Evolutionary conservation across 2,888 invertebrate species (phyloP), one percentile per base, ranked within the genome.

Genomic region (Platerodrilus igneus): DNA sequence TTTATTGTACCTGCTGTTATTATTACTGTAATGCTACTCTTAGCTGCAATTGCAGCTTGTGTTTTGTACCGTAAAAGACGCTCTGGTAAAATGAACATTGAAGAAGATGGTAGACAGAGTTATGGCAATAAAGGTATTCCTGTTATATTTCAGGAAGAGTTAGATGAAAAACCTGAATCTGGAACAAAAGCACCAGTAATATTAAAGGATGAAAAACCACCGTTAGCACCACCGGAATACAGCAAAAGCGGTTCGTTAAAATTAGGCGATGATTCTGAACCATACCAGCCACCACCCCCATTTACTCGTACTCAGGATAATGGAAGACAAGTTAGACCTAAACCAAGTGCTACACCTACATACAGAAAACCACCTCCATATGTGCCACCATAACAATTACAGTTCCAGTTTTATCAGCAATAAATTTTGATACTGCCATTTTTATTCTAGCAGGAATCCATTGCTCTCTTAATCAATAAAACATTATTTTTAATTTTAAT

Each of bases 281-380:
- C 93, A 68, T 87, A 91, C 57, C 92, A 91, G 11, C 93, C 93
- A 9, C 91, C 93, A 14, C 89, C 90, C 4, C 90, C 91, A 50
- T 87, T 83, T 66, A 79, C 86, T 21, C 75, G 82, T 39, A 73
- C 76, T 43, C 81, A 86, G 54, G 86, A 88, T 44, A 81, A 76
- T 44, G 78, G 78, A 51, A 75, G 82, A 53, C 80, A 83, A 41
- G 83, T 81, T 57, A 77, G 84, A 52, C 89, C 88, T 36, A 89
- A 85, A 60, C 82, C 88, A 43, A n/a, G n/a, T n/a, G n/a, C n/a
- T n/a, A 87, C 88, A 30, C 90, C 92, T 46, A 88, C 90, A 56
- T 92, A 93, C 77, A 82, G 93, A 63, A 90, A 92, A 71, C 95
- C 95, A 32, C 94, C 95, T 45, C 95, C 95, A 21, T 95, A 96